Conservation (phyloP, 2,113 vertebrate genomes). For the Meriones unguiculatus region DNA sequence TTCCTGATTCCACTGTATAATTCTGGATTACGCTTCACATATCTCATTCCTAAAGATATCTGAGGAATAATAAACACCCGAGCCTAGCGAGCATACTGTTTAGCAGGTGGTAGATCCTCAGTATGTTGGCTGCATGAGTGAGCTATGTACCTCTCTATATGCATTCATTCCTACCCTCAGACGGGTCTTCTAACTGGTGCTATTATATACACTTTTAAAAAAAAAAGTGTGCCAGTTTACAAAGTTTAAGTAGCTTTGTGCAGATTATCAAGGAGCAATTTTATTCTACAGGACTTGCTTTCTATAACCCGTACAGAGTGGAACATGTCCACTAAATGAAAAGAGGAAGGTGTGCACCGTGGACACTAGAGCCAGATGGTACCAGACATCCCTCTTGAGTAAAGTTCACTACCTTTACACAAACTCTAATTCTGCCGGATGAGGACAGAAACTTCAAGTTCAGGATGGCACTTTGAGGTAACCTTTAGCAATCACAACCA, state of each 20-base stretch:
- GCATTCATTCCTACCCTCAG: not conserved
- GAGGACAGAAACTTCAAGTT: not conserved
- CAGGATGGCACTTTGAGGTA: not conserved
- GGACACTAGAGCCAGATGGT: not conserved
- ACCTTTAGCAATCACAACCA: not conserved
- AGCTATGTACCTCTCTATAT: not conserved
- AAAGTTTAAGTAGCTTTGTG: not conserved
- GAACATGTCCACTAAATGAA: not conserved
- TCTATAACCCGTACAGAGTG: not conserved
- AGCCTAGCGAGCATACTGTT: not conserved
- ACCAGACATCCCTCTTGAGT: not conserved
- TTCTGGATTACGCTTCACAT: not conserved
- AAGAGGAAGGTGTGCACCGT: not conserved
- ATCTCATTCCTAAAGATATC: not conserved
- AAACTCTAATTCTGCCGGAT: not conserved
- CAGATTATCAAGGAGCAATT: not conserved
- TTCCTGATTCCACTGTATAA: not conserved
- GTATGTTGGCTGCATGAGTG: not conserved
- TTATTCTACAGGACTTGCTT: not conserved
- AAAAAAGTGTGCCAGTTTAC: not conserved
- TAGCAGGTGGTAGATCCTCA: not conserved
- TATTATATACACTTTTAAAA: not conserved
- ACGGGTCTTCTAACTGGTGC: not conserved
- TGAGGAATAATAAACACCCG: not conserved
- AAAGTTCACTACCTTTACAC: not conserved